Conservation (phyloP, 2,113 vertebrate genomes). For the Rissa tridactyla region DNA sequence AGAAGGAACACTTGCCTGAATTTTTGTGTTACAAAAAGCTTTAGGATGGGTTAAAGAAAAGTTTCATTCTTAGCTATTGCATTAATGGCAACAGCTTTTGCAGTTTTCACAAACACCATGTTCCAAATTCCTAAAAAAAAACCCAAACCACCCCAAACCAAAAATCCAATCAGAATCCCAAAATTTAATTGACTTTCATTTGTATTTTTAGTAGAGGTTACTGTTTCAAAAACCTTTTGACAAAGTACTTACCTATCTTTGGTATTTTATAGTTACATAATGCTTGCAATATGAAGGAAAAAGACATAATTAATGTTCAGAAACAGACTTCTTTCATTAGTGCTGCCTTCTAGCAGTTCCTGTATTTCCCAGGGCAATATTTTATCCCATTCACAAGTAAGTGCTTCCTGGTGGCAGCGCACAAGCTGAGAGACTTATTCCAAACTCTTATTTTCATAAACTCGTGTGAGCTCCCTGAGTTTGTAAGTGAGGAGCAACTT, state of each 20-base stretch:
- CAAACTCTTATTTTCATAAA: background rate
- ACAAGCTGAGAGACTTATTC: background rate
- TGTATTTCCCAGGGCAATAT: background rate
- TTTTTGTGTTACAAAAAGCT: background rate
- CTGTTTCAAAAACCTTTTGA: background rate
- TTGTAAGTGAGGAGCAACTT: background rate
- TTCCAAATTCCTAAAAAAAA: background rate
- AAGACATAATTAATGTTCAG: background rate
- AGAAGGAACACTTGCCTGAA: background rate
- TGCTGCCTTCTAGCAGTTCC: background rate
- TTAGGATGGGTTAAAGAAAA: background rate
- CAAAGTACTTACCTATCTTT: background rate
- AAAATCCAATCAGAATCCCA: background rate
- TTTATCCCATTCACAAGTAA: background rate
- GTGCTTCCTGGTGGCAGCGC: constrained; percentile 9
- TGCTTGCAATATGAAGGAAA: background rate
- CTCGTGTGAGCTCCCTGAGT: accelerated
- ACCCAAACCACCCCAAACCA: background rate
- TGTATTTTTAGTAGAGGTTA: background rate
- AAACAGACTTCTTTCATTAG: constrained; percentile 15
- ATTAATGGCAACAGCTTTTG: background rate
- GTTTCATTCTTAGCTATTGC: background rate
- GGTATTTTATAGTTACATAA: background rate
- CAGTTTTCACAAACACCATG: background rate
- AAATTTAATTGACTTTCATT: background rate